Evolutionary conservation across 2,113 vertebrate species (phyloP).

Genomic region (Willisornis vidua): DNA sequence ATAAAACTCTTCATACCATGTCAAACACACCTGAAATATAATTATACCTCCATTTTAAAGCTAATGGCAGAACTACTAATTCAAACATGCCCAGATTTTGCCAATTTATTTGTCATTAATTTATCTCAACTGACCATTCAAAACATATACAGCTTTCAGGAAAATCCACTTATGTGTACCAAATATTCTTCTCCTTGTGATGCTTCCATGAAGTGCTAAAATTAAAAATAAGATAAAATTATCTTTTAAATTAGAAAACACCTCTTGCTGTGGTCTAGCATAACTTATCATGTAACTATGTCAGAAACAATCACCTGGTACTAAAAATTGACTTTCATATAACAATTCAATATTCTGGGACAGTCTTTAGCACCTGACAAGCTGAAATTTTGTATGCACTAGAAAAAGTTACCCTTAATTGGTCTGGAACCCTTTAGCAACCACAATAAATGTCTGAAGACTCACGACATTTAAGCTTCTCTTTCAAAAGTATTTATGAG

Average conservation of each 20-base stretch:
- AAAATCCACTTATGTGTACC: not conserved
- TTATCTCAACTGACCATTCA: not conserved
- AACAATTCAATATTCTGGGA: not conserved
- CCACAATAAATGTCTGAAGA: not conserved
- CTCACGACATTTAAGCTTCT: not conserved
- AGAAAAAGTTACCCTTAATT: not conserved
- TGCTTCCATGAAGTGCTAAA: not conserved
- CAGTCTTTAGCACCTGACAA: not conserved
- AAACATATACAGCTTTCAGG: not conserved
- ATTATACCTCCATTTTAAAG: not conserved
- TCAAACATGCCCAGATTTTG: not conserved
- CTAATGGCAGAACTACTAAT: not conserved
- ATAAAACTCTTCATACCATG: not conserved
- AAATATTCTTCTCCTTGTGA: not conserved
- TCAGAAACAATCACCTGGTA: not conserved
- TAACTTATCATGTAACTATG: fast-evolving
- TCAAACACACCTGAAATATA: not conserved
- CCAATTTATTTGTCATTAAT: not conserved
- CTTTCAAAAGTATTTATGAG: not conserved
- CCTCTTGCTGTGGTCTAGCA: not conserved
- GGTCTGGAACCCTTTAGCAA: not conserved
- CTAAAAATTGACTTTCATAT: not conserved
- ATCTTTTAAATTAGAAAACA: not conserved
- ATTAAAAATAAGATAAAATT: not conserved
- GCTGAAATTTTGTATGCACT: not conserved